Conservation (phyloP, 2,797 vertebrate species). For the Scyliorhinus canicula region DNA sequence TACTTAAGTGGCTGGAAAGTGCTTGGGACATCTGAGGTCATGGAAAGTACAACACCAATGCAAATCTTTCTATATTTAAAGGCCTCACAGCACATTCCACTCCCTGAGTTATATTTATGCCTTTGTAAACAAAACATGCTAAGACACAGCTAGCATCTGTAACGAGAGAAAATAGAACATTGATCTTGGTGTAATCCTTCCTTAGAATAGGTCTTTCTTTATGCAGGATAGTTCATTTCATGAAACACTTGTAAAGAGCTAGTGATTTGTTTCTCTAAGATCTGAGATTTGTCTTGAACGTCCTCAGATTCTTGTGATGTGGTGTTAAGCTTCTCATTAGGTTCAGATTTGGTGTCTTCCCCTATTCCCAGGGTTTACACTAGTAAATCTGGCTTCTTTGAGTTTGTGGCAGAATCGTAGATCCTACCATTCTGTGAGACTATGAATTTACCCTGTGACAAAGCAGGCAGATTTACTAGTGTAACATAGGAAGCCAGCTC, state of each 20-base stretch:
- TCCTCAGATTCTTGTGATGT: background rate
- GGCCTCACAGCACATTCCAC: background rate
- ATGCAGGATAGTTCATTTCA: background rate
- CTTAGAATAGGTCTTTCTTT: background rate
- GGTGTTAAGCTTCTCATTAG: background rate
- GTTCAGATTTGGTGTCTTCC: background rate
- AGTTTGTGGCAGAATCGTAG: too few species aligned
- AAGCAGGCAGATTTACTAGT: background rate
- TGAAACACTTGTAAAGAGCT: background rate
- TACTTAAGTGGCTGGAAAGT: background rate
- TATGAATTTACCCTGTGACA: background rate
- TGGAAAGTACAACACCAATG: background rate
- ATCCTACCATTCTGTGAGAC: background rate
- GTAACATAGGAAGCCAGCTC: background rate
- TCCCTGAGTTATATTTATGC: background rate
- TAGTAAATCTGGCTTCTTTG: background rate
- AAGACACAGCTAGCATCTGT: background rate
- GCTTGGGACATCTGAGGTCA: background rate
- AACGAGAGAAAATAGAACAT: background rate
- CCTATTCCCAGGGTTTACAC: background rate
- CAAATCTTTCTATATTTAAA: background rate
- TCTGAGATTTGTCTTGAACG: background rate
- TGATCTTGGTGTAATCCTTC: background rate
- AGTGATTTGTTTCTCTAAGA: background rate
- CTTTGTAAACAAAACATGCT: background rate